A percentile compares a stretch with the other conserved stretches of the same genome.
Evolutionary conservation across 1,140 invertebrate genomes (phyloP).

Genomic region (Drosophila sucinea): DNA sequence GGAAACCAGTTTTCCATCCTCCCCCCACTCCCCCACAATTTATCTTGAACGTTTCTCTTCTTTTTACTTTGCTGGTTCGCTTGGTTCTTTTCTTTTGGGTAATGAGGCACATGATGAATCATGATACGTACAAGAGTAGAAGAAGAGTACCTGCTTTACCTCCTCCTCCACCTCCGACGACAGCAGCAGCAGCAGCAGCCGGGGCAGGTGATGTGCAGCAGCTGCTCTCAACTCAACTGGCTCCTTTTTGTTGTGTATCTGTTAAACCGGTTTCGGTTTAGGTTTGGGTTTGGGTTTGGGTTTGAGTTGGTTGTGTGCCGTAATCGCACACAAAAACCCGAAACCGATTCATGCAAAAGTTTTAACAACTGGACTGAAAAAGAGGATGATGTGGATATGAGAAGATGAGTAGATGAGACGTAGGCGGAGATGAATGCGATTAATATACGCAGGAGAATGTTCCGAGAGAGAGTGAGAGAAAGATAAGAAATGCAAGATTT

Average conservation of each 20-base stretch:
- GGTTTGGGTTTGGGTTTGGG: conserved; percentile 5
- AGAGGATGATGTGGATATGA: conserved; percentile 2
- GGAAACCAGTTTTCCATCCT: conserved; percentile 33
- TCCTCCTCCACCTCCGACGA: not conserved
- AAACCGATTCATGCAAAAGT: conserved; percentile 37
- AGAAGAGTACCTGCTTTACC: conserved; percentile 33
- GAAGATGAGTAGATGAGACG: not conserved
- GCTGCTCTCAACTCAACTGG: conserved; percentile 35
- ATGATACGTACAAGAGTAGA: conserved; percentile 20
- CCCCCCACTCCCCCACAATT: conserved; percentile 18
- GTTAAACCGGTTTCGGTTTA: conserved; percentile 37
- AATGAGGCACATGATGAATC: conserved; percentile 63
- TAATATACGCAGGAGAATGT: too few species aligned
- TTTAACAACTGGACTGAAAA: conserved; percentile 6
- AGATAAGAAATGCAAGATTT: not conserved
- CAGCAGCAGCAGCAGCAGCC: not conserved
- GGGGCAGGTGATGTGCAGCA: conserved; percentile 47
- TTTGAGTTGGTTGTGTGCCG: conserved; percentile 2
- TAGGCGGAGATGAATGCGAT: not conserved
- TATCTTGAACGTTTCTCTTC: not conserved
- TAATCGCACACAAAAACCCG: conserved; percentile 26
- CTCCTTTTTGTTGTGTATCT: conserved; percentile 22
- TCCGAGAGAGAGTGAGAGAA: not conserved
- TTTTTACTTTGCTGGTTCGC: not conserved
- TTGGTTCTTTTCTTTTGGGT: conserved; percentile 23